A percentile compares a stretch with the other conserved stretches of the same genome.
Evolutionary conservation across 2,797 vertebrate species (phyloP).

Genomic region (Rhincodon typus): DNA sequence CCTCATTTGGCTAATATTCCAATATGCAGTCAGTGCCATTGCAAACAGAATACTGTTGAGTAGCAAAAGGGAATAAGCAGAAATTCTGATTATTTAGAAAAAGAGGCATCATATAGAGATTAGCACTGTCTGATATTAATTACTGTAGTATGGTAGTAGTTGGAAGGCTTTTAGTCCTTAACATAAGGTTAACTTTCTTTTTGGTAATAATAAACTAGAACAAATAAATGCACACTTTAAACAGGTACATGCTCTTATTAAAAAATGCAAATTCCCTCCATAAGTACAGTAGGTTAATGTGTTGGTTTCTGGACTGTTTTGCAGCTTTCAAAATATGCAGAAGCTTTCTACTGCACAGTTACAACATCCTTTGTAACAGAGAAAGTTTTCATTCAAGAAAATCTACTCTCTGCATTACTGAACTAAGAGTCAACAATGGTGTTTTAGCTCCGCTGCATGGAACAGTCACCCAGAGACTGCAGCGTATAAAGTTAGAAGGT

Average conservation of each 20-base stretch:
- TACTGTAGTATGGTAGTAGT: background rate
- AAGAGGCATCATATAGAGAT: background rate
- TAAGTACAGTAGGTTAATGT: background rate
- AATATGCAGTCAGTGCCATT: background rate
- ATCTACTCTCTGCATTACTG: background rate
- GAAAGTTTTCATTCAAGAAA: background rate
- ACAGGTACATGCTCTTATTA: background rate
- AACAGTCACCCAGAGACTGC: too few relatives aligned
- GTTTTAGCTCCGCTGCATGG: background rate
- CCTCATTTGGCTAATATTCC: background rate
- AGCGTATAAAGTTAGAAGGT: background rate
- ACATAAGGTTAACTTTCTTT: background rate
- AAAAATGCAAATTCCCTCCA: background rate
- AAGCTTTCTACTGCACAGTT: background rate
- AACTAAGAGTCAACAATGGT: background rate
- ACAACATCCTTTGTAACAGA: background rate
- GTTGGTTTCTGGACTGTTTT: background rate
- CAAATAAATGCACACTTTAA: background rate
- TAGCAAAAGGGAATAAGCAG: background rate
- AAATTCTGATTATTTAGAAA: slow-evolving; percentile 15
- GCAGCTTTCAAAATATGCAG: background rate
- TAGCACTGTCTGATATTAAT: background rate
- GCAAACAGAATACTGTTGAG: background rate
- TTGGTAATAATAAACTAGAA: background rate
- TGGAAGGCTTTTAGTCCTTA: background rate